Conservation (phyloP, 1,140 invertebrate genomes). For the Centruroides vittatus region DNA sequence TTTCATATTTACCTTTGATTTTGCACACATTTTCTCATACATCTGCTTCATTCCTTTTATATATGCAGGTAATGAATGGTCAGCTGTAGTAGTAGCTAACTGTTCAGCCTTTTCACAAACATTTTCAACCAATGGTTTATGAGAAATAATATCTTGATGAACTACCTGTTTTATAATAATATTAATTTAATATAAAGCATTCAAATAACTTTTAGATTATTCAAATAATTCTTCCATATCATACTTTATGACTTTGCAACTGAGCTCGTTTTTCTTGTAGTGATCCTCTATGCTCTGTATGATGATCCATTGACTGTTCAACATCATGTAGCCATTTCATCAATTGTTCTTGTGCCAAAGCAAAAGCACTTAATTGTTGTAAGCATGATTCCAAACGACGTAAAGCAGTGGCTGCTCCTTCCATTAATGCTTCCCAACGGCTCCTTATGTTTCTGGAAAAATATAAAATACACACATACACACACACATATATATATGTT, state of each 20-base stretch:
- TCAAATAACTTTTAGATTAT: neutral
- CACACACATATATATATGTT: neutral
- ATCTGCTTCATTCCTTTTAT: slow-evolving; percentile 75
- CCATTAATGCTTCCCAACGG: slow-evolving; percentile 73
- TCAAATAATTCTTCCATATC: neutral
- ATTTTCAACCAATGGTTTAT: slow-evolving; percentile 72
- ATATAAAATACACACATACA: neutral
- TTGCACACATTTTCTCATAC: slow-evolving; percentile 72
- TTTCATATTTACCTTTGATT: slow-evolving; percentile 45
- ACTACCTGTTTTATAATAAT: slow-evolving; percentile 34
- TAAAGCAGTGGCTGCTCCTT: slow-evolving; percentile 57
- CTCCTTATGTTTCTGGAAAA: slow-evolving; percentile 50
- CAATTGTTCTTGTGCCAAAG: slow-evolving; percentile 71
- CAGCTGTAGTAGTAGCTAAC: slow-evolving; percentile 74
- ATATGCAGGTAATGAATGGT: slow-evolving; percentile 68
- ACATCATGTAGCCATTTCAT: slow-evolving; percentile 85
- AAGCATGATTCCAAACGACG: slow-evolving; percentile 77
- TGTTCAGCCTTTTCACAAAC: slow-evolving; percentile 84
- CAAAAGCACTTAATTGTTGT: slow-evolving; percentile 75
- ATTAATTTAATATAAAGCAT: neutral
- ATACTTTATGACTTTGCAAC: slow-evolving; percentile 79
- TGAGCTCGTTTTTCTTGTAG: slow-evolving; percentile 88
- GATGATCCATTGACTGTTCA: slow-evolving; percentile 76
- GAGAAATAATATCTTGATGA: slow-evolving; percentile 87
- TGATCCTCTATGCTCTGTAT: slow-evolving; percentile 76